Evolutionary conservation across 2,113 vertebrate species (phyloP).

Genomic region (Periophthalmodon schlosseri): DNA sequence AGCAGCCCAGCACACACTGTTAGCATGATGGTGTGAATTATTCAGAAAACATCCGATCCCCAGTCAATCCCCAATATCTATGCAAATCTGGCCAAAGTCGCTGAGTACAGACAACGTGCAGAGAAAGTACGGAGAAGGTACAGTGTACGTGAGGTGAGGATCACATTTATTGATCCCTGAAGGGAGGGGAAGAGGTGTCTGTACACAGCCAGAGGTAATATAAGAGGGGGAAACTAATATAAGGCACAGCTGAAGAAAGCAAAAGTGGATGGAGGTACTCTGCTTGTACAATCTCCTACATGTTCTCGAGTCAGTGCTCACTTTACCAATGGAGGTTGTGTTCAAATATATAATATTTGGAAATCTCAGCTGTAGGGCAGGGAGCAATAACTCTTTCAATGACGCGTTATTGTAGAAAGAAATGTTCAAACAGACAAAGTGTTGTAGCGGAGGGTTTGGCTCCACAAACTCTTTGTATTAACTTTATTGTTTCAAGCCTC

Average conservation of each 20-base stretch:
- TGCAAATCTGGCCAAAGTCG: constrained; percentile 29
- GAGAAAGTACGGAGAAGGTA: no score
- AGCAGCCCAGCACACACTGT: constrained; percentile 47
- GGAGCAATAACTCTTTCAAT: background rate
- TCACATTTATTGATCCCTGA: constrained; percentile 52
- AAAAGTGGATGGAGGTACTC: constrained; percentile 4
- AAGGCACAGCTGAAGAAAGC: constrained; percentile 32
- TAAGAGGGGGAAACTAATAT: constrained; percentile 49
- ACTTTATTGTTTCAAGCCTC: background rate
- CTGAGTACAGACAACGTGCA: constrained; percentile 5
- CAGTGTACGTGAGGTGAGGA: constrained; percentile 32
- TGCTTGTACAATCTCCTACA: constrained; percentile 13
- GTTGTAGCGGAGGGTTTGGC: background rate
- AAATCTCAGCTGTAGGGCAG: background rate
- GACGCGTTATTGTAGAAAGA: background rate
- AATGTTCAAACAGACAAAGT: background rate
- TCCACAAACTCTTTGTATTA: background rate
- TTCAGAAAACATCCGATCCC: constrained; percentile 48
- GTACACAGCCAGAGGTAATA: constrained; percentile 41
- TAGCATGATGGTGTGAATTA: constrained; percentile 57
- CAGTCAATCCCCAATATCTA: constrained; percentile 36
- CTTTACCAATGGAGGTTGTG: background rate
- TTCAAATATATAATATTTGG: background rate
- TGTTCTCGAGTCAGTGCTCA: background rate
- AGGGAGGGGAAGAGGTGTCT: constrained; percentile 29